phyloP scores from a whole-genome alignment of 2,797 vertebrate species.

The Enteromius fasciolatus region DNA sequence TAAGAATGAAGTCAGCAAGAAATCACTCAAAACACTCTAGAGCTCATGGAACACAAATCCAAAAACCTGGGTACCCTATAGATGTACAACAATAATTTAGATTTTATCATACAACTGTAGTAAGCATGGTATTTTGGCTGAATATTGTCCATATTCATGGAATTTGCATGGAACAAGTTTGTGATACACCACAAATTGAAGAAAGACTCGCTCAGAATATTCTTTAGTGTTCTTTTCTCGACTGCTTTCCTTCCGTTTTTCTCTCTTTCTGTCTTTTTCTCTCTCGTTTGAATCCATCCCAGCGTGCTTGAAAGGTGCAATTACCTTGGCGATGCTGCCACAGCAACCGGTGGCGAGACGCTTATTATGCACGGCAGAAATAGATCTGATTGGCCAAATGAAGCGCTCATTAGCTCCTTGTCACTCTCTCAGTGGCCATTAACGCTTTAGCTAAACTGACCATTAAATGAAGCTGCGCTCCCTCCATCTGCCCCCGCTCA shows the following conservation, averaged over 20 bases:
- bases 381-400: slow-evolving; percentile 67
- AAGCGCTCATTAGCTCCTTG: slow-evolving; percentile 69
- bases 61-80: background rate
- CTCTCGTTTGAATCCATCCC: slow-evolving; percentile 36
- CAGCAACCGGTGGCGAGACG: slow-evolving; percentile 57
- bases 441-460: slow-evolving; percentile 78
- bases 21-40: background rate
- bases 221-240: background rate
- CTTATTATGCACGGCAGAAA: slow-evolving; percentile 65
- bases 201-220: background rate
- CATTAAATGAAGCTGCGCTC: slow-evolving; percentile 73
- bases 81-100: background rate
- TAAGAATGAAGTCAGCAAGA: background rate
- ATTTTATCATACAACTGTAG: background rate
- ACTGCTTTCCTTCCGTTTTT: slow-evolving; percentile 21
- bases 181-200: background rate
- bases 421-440: slow-evolving; percentile 65
- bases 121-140: background rate
- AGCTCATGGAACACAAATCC: background rate
- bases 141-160: background rate
- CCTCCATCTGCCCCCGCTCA: slow-evolving; percentile 66
- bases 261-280: slow-evolving; percentile 28
- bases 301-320: slow-evolving; percentile 61
- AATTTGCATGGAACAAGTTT: background rate
- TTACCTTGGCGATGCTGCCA: slow-evolving; percentile 62